Evolutionary conservation across 2,888 invertebrate species (phyloP).

Genomic region (Oligia latruncula): DNA sequence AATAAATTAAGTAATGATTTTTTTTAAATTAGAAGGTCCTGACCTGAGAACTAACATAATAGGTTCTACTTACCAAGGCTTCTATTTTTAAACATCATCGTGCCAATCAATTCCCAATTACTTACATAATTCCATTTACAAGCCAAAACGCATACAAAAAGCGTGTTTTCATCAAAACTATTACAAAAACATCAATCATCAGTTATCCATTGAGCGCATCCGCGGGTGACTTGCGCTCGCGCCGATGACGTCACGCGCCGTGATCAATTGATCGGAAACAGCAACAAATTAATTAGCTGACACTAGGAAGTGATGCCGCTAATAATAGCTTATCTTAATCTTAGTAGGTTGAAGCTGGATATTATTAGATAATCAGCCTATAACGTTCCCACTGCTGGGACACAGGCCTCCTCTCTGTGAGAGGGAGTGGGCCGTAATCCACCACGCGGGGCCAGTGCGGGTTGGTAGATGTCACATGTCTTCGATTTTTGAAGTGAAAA

Average conservation of each 20-base stretch:
- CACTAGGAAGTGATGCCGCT: slow-evolving; percentile 63
- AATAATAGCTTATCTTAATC: slow-evolving; percentile 37
- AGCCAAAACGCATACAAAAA: slow-evolving; percentile 49
- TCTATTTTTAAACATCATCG: slow-evolving; percentile 15
- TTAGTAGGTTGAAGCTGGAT: slow-evolving; percentile 19
- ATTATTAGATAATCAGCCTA: too few species aligned
- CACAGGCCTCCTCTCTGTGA: too few species aligned
- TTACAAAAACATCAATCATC: slow-evolving; percentile 59
- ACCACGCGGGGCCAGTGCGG: too few species aligned
- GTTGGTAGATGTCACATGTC: too few species aligned
- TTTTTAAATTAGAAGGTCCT: neutral
- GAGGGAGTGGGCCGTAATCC: too few species aligned
- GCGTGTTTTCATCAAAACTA: slow-evolving; percentile 39
- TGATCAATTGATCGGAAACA: slow-evolving; percentile 68
- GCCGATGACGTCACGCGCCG: slow-evolving; percentile 63
- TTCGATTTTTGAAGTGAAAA: too few species aligned
- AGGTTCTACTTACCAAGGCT: neutral
- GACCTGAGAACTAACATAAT: neutral
- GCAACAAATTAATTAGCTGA: slow-evolving; percentile 67
- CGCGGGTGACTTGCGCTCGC: slow-evolving; percentile 45
- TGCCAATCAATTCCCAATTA: slow-evolving; percentile 32
- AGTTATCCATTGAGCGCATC: slow-evolving; percentile 46
- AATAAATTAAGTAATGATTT: neutral
- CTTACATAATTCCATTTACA: slow-evolving; percentile 22
- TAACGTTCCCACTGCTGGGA: too few species aligned